Evolutionary conservation across 37 sponge, comb jelly and placozoan genomes (phyloP).

Genomic region (Amphimedon queenslandica): DNA sequence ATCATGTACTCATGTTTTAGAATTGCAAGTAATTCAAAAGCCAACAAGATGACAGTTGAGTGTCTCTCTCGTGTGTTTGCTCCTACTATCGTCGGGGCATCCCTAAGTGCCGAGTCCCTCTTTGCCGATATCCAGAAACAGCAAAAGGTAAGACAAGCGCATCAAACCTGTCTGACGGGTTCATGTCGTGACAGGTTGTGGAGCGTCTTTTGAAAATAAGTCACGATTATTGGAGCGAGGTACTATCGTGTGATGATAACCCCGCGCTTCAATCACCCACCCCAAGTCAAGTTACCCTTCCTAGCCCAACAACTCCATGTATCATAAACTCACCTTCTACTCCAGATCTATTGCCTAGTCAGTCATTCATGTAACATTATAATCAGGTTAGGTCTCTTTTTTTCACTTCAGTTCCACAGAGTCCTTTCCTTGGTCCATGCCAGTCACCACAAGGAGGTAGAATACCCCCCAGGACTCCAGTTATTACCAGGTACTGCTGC

Average conservation of each 20-base stretch:
- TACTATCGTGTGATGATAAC: constrained; percentile 47
- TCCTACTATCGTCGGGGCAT: constrained; percentile 74
- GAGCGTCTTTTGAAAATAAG: constrained; percentile 57
- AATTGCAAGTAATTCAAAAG: constrained; percentile 57
- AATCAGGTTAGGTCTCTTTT: neutral
- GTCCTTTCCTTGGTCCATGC: constrained; percentile 75
- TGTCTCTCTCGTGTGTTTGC: constrained; percentile 88
- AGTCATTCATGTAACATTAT: constrained; percentile 1
- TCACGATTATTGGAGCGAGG: constrained; percentile 77
- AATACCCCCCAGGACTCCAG: neutral
- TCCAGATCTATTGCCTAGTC: constrained; percentile 69
- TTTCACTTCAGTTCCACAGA: constrained; percentile 55
- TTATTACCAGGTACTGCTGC: neutral
- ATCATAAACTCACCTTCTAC: constrained; percentile 49
- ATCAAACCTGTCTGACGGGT: no score
- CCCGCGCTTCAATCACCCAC: constrained; percentile 35
- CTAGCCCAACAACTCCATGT: constrained; percentile 9
- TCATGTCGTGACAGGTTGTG: constrained; percentile 45
- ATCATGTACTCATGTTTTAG: constrained; percentile 30
- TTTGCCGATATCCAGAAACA: constrained; percentile 71
- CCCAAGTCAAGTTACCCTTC: constrained; percentile 31
- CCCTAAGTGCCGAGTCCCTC: constrained; percentile 31
- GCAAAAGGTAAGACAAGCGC: constrained; percentile 71
- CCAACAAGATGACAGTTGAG: constrained; percentile 82
- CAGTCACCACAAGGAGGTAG: constrained; percentile 27